Evolutionary conservation across 2,113 vertebrate species (phyloP).

Genomic region (Todiramphus chloris): DNA sequence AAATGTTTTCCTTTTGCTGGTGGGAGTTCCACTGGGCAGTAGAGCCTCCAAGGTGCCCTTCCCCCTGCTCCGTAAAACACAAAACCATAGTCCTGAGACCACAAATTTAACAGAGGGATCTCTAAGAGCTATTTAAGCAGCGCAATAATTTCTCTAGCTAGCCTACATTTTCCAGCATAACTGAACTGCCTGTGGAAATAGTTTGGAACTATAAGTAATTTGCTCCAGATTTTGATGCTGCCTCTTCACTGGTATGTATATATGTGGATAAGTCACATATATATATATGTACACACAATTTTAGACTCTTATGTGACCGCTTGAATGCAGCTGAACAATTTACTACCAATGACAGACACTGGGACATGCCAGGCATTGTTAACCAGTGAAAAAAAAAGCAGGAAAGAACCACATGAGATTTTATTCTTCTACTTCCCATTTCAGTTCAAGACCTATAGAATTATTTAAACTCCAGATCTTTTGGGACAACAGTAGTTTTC

Average conservation of each 20-base stretch:
- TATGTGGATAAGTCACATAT: neutral
- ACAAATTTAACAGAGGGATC: neutral
- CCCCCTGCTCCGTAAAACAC: no score
- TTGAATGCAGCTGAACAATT: neutral
- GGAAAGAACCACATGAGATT: neutral
- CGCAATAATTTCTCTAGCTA: neutral
- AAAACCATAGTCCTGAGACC: neutral
- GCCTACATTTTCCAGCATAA: neutral
- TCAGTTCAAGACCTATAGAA: neutral
- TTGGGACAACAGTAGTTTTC: neutral
- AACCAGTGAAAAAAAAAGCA: neutral
- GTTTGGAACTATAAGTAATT: neutral
- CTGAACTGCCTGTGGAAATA: neutral
- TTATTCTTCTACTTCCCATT: neutral
- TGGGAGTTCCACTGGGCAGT: neutral
- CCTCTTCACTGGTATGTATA: neutral
- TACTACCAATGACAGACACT: neutral
- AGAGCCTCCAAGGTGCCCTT: neutral
- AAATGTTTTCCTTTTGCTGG: neutral
- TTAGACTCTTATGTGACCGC: neutral
- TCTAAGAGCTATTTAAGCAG: neutral
- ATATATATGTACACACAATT: neutral
- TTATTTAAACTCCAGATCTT: neutral
- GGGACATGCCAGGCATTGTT: neutral
- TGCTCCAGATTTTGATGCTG: neutral